Conservation (phyloP, 2,888 invertebrate species). For the Trissolcus japonicus region DNA sequence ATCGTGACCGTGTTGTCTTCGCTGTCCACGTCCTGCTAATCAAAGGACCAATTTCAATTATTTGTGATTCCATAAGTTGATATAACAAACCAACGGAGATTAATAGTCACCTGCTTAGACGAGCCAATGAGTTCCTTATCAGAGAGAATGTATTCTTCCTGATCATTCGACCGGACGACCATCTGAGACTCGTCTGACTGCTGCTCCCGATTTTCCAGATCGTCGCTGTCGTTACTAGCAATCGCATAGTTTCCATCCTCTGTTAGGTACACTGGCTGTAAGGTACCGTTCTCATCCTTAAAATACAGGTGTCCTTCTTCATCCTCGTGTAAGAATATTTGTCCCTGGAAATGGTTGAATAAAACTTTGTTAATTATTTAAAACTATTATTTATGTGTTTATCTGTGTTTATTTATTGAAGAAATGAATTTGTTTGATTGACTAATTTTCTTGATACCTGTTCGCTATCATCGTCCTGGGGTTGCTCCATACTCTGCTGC, state of each 20-base stretch:
- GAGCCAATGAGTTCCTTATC: slow-evolving; percentile 62
- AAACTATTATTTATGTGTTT: too few relatives aligned
- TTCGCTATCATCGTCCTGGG: slow-evolving; percentile 53
- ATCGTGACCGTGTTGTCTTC: slow-evolving; percentile 76
- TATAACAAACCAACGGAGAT: background rate
- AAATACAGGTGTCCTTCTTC: slow-evolving; percentile 74
- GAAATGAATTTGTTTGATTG: background rate
- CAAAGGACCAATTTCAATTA: slow-evolving; percentile 2
- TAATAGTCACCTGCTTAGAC: slow-evolving; percentile 62
- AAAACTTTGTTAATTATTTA: too few relatives aligned
- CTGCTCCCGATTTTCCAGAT: slow-evolving; percentile 66
- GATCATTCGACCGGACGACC: slow-evolving; percentile 48
- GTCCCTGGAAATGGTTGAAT: slow-evolving; percentile 62
- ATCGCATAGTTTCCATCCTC: slow-evolving; percentile 74
- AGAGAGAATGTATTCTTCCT: slow-evolving; percentile 65
- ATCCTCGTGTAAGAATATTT: slow-evolving; percentile 74
- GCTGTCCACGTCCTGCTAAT: slow-evolving; percentile 66
- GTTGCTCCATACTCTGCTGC: slow-evolving; percentile 60
- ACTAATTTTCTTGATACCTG: slow-evolving; percentile 22
- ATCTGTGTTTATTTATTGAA: too few relatives aligned
- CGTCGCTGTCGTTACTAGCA: slow-evolving; percentile 68
- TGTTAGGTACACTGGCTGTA: slow-evolving; percentile 73
- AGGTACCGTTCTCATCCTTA: slow-evolving; percentile 71
- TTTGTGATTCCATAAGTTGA: background rate
- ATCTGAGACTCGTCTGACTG: slow-evolving; percentile 54